Conservation (phyloP, 2,888 invertebrate genomes). For the Pyrrhosoma nymphula region DNA sequence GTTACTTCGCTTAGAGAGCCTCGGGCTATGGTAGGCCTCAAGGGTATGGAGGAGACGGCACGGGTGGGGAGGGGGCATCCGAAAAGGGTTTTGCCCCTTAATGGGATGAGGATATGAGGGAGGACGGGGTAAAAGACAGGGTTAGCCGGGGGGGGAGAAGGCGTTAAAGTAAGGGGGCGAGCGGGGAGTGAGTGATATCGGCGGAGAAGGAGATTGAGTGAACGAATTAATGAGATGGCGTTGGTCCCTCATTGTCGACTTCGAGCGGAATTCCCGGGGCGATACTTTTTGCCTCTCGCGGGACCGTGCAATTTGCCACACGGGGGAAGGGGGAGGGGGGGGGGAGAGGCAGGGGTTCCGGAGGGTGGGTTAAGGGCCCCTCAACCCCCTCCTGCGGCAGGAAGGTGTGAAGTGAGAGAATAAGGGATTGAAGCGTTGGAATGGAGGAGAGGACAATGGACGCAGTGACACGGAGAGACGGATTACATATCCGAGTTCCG, state of each 20-base stretch:
- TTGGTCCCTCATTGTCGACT: conserved; percentile 11
- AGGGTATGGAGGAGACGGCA: background rate
- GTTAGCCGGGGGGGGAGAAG: background rate
- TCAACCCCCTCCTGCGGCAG: background rate
- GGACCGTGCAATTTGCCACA: background rate
- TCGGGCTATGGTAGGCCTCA: no score
- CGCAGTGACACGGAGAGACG: background rate
- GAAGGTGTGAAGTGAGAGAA: background rate
- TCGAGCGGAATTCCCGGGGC: background rate
- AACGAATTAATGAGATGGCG: conserved; percentile 30
- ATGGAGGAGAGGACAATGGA: background rate
- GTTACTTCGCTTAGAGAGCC: no score
- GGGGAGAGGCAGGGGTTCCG: no score
- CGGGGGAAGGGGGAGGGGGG: no score
- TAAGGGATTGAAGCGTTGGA: background rate
- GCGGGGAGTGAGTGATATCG: background rate
- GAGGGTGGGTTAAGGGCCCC: background rate
- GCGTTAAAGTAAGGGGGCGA: background rate
- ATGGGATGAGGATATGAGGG: background rate
- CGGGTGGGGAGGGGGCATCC: background rate
- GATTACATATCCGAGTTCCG: background rate
- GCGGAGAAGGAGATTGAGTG: background rate
- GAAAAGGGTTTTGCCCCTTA: background rate
- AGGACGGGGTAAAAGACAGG: background rate
- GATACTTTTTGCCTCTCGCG: conserved; percentile 8